phyloP scores from a whole-genome alignment of 2,113 vertebrate genomes.

The Brachyhypopomus occidentalis region DNA sequence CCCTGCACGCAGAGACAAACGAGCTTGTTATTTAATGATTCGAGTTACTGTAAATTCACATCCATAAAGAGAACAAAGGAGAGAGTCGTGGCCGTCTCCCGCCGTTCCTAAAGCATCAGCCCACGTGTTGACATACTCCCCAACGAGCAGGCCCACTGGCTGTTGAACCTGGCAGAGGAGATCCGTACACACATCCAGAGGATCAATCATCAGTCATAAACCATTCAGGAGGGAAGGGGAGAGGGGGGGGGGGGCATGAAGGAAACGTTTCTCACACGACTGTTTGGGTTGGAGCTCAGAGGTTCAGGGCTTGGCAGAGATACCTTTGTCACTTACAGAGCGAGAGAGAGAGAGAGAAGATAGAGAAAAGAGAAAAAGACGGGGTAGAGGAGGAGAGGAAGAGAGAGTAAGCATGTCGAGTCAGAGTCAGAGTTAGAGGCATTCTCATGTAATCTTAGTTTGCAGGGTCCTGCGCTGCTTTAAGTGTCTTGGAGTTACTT shows the following conservation, averaged over 20 bases:
- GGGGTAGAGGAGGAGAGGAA: background rate
- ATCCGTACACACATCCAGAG: slow-evolving; percentile 49
- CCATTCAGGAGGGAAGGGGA: slow-evolving; percentile 66
- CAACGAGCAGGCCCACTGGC: slow-evolving; percentile 63
- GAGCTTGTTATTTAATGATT: slow-evolving; percentile 56
- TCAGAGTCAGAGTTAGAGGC: slow-evolving; percentile 10
- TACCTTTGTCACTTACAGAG: slow-evolving; percentile 64
- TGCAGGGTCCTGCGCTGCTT: slow-evolving; percentile 67
- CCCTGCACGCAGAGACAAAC: slow-evolving; percentile 30
- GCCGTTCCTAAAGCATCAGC: slow-evolving; percentile 58
- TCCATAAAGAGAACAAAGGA: slow-evolving; percentile 50
- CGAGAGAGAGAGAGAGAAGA: background rate
- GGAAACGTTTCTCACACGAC: slow-evolving; percentile 62
- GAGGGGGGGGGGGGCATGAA: slow-evolving; percentile 18
- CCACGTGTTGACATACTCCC: slow-evolving; percentile 69
- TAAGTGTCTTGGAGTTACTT: slow-evolving; percentile 68
- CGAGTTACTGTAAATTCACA: slow-evolving; percentile 30
- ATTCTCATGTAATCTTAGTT: slow-evolving; percentile 68
- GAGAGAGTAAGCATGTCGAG: slow-evolving; percentile 10
- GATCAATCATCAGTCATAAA: slow-evolving; percentile 73
- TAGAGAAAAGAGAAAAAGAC: background rate
- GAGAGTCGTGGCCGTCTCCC: slow-evolving; percentile 30
- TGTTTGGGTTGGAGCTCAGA: slow-evolving; percentile 72
- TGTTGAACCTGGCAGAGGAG: slow-evolving; percentile 68
- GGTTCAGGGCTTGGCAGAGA: slow-evolving; percentile 41